Base-by-base conservation (phyloP, 1,140 invertebrate species). In the Diplogasteroides magnus region DNA sequence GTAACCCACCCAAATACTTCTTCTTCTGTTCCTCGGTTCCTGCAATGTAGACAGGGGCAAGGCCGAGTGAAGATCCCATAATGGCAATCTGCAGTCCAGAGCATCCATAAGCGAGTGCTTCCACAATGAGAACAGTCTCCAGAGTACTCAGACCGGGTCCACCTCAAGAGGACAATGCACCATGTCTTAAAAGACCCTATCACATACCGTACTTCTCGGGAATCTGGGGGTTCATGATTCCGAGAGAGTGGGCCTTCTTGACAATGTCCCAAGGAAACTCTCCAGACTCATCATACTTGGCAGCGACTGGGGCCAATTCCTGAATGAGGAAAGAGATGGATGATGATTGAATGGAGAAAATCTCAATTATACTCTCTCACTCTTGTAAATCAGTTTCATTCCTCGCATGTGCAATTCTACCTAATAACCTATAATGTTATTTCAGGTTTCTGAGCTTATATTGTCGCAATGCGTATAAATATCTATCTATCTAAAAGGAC, bases 221-320 rank as follows among this genome's bases (percentile, higher is more conserved):
- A 82, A 97, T 89, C 77, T 92, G 89, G 27, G 87, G 86, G 83
- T 97, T 97, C 83, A 94, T 88, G 11, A 98, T 86, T 55, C 95
- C 95, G 64, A 97, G 74, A 57, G 87, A 86, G 88, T 91, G 92
- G 19, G 93, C 93, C 83, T 97, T 96, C 85, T 97, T 97, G 1
- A 97, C 85, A 74, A 97, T 87, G 13, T 91, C 91, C 92, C 91
- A 93, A 1, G 95, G 95, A 85, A 91, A 98, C 57, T 92, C 89
- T 78, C 93, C 93, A 75, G 88, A 89, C 85, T 88, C 89, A 85
- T 98, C 94, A 86, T 93, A 89, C 71, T 97, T 88, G 1, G 90
- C 89, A 56, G 94, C 94, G 55, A 88, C 87, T 0, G 94, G 94
- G 64, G 94, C 88, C 74, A 97, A 19, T 19, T 92, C 37, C 37